These are phyloP conservation scores for Platanista minor DNA, from an alignment of 2,113 vertebrate genomes.

Conservation along the genomic window DNA sequence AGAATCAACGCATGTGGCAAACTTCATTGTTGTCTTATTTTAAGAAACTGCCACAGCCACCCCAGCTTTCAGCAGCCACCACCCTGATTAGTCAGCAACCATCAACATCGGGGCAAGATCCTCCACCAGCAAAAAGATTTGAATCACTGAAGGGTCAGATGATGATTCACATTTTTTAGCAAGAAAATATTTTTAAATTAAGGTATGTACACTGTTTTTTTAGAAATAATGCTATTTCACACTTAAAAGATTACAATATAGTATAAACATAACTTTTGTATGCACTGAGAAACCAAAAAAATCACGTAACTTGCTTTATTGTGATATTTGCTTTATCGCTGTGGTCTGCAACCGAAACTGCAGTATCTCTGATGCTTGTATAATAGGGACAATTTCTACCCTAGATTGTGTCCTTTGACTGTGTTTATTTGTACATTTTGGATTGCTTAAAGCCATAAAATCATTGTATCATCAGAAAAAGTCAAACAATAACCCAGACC, in stretches of 20 bases:
- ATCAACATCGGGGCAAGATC: neutral
- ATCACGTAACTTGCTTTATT: neutral
- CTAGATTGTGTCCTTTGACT: neutral
- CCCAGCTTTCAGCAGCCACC: neutral
- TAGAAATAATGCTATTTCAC: neutral
- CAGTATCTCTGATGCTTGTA: neutral
- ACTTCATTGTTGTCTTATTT: neutral
- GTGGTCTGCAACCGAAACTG: neutral
- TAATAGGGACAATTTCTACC: neutral
- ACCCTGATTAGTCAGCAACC: neutral
- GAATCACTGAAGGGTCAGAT: neutral
- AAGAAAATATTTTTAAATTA: neutral
- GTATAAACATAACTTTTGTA: neutral
- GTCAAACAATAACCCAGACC: neutral
- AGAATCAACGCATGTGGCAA: neutral
- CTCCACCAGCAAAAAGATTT: neutral
- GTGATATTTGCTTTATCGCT: neutral
- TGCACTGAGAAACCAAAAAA: neutral
- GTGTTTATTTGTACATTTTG: neutral
- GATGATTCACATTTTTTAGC: neutral
- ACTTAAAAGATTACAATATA: neutral
- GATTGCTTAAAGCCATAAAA: neutral
- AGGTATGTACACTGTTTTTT: neutral
- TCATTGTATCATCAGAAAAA: neutral
- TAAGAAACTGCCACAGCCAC: neutral